Evolutionary conservation across 1,140 invertebrate genomes (phyloP), one percentile per base, ranked within the genome.

Genomic region (Magallana angulata): DNA sequence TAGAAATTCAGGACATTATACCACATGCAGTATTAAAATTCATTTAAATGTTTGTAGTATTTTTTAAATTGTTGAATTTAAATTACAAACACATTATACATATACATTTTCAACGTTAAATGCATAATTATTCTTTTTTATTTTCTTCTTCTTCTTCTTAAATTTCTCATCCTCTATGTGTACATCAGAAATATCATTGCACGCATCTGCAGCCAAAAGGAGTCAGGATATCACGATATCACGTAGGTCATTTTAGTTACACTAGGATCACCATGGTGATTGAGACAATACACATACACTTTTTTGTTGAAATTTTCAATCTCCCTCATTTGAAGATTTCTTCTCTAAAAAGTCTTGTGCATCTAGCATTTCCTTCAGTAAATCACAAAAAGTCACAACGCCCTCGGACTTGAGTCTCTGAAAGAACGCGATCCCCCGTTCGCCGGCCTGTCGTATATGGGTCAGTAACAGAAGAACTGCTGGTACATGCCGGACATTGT

Each of bases 291-390:
- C 24, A 76, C 24, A 71, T 76, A 76, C 24, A 76, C 18, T 30
- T 2, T 4, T 4, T 48, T 48, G 36, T 48, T 48, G 36, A 24
- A 24, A 24, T 76, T 76, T 71, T 76, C 24, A 76, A 76, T 76
- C 68, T 76, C 68, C 80, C 76, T 85, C n/a, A 86, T 86, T 88
- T 59, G 80, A 85, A 30, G 81, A 30, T 57, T 83, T 82, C 16
- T 85, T 86, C 30, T 89, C 88, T n/a, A 89, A 86, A 14, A 86
- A 87, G 83, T 92, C 92, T 85, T 94, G 93, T 59, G 93, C 92
- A 86, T 94, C 93, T 48, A 94, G 84, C 93, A 94, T 94, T 86
- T 94, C 93, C 7, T 90, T 92, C 14, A 94, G 60, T 24, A 94
- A 86, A 88, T 93, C 93, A 91, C 93, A 93, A 89, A 94, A 93